Evolutionary conservation across 2,797 vertebrate species (phyloP).

Genomic region (Alectoris magna): DNA sequence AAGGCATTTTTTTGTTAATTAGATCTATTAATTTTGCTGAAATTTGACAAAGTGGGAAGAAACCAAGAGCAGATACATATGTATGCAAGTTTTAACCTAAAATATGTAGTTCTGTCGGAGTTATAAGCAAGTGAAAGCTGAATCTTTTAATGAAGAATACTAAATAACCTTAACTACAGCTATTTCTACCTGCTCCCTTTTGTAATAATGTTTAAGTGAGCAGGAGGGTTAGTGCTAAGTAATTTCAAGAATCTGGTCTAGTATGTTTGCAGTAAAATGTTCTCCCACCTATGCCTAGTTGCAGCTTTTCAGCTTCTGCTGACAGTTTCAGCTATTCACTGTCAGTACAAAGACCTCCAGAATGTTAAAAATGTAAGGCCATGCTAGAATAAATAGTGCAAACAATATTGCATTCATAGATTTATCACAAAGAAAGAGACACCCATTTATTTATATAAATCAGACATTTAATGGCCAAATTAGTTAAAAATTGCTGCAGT

Average conservation of each 20-base stretch:
- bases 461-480: background rate
- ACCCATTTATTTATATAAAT: background rate
- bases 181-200: background rate
- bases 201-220: background rate
- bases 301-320: background rate
- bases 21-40: background rate
- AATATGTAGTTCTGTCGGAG: background rate
- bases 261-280: background rate
- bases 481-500: background rate
- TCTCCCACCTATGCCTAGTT: background rate
- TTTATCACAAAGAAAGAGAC: background rate
- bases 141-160: background rate
- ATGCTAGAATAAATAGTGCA: background rate
- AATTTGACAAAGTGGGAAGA: background rate
- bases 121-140: background rate
- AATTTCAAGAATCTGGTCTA: background rate
- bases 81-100: background rate
- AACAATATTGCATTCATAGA: background rate
- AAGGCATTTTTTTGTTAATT: background rate
- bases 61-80: background rate
- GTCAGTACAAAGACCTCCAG: background rate
- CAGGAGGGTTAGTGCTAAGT: background rate
- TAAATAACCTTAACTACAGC: background rate
- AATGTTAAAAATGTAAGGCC: background rate
- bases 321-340: background rate